Evolutionary conservation across 2,888 invertebrate genomes (phyloP), one percentile per base, ranked within the genome.

Genomic region (Blomia tropicalis): DNA sequence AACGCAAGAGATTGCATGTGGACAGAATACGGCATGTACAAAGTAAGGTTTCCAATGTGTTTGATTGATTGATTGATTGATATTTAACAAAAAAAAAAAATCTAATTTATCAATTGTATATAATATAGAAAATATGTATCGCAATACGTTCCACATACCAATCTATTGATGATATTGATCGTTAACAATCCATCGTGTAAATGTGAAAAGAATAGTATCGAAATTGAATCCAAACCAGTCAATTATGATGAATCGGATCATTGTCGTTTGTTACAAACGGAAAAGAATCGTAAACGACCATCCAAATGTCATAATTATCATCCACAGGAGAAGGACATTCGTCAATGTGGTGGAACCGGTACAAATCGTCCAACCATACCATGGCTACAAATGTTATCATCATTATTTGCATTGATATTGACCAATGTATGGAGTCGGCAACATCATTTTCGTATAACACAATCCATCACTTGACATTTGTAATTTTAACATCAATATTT

Each of bases 91-190:
- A 41, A 43, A 25, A 22, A 19, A 23, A 47, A 41, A 17, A n/a
- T 41, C n/a, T n/a, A 41, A 17, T 41, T 41, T 17, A 17, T n/a
- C 27, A 23, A 29, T 22, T 3, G 29, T 11, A 17, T 47, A 27
- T 31, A 54, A 23, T 19, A 14, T 29, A 68, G 68, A 51, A 64
- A 64, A 59, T 69, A 66, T 56, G 66, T 68, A 31, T 67, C 67
- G 17, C 69, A 69, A 41, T 67, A 63, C 63, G 67, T 69, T 43
- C 68, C 68, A n/a, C 66, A 67, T 44, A 68, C 68, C 43, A 69
- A 69, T 59, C 60, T 69, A 58, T 23, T 56, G 11, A 3, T 56
- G 30, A 62, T 69, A 25, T 64, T 68, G 65, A 43, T 68, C 25
- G 69, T 67, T 25, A 65, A 67, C 43, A 64, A 68, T 51, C 66